Conservation (phyloP, 2,888 invertebrate genomes). For the Dusona sp. region DNA sequence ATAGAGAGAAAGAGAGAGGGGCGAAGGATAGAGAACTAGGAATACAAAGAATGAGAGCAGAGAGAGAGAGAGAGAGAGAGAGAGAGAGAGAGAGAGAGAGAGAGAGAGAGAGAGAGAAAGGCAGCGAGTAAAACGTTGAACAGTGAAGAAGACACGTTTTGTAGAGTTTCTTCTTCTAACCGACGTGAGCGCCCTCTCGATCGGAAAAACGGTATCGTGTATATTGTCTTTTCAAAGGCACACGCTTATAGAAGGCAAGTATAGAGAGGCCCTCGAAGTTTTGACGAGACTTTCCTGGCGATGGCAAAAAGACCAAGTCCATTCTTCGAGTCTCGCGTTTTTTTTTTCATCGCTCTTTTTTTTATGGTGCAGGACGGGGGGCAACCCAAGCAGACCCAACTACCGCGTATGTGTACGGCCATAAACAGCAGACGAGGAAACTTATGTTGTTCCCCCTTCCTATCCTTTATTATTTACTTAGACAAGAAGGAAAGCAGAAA, state of each 20-base stretch:
- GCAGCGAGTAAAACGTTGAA: conserved; percentile 26
- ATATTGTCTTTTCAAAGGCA: conserved; percentile 2
- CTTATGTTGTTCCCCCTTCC: conserved; percentile 5
- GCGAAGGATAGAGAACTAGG: conserved; percentile 13
- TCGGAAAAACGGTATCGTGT: conserved; percentile 30
- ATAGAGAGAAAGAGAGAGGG: conserved; percentile 46
- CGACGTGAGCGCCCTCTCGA: conserved; percentile 48
- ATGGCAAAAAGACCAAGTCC: conserved; percentile 28
- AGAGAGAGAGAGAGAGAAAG: conserved; percentile 15
- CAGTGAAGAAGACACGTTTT: conserved; percentile 55
- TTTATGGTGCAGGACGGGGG: conserved; percentile 40
- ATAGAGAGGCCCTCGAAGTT: conserved; percentile 49
- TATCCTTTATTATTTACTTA: neutral
- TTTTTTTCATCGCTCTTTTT: conserved; percentile 5
- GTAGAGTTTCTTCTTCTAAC: conserved; percentile 56
- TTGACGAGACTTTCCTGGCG: conserved; percentile 51
- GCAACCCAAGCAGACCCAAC: conserved; percentile 2
- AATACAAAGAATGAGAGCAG: conserved; percentile 7
- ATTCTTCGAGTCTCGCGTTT: conserved; percentile 30
- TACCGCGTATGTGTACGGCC: conserved; percentile 11
- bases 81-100: conserved; percentile 14
- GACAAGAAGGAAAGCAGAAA: neutral
- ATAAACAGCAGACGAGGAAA: conserved; percentile 41
- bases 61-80: conserved; percentile 3
- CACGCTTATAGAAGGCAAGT: conserved; percentile 26